phyloP scores from a whole-genome alignment of 2,113 vertebrate species.

The Guaruba guarouba region DNA sequence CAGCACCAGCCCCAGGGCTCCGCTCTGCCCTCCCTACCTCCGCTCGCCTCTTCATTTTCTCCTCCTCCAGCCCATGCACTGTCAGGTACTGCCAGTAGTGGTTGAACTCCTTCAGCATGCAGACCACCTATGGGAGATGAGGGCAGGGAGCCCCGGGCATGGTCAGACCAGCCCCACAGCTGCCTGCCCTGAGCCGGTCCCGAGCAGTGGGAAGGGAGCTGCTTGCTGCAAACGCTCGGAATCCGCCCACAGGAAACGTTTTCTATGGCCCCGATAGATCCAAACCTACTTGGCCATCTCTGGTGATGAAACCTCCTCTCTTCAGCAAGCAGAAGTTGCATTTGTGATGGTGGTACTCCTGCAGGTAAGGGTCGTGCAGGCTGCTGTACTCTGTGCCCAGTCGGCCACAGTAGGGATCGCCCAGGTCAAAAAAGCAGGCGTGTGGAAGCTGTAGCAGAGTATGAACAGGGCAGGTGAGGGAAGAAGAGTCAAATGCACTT shows the following conservation, averaged over 20 bases:
- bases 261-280: neutral
- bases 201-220: neutral
- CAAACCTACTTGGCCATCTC: neutral
- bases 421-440: neutral
- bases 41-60: neutral
- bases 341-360: neutral
- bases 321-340: neutral
- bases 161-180: neutral
- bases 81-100: neutral
- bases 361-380: neutral
- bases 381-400: neutral
- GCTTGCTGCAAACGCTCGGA: neutral
- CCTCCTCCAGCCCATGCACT: too few species aligned
- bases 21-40: neutral
- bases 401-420: neutral
- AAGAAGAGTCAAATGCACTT: neutral
- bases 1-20: too few species aligned
- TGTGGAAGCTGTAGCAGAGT: neutral
- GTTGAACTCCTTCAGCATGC: neutral
- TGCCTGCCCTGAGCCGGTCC: neutral
- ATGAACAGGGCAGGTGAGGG: neutral
- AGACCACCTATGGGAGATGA: neutral
- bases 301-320: neutral
- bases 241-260: neutral
- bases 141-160: neutral